Percentiles rank a stretch among this genome's conserved stretches.
These are phyloP conservation scores for Andricus grossulariae DNA, from an alignment of 1,140 invertebrate genomes.

Conservation along the genomic window DNA sequence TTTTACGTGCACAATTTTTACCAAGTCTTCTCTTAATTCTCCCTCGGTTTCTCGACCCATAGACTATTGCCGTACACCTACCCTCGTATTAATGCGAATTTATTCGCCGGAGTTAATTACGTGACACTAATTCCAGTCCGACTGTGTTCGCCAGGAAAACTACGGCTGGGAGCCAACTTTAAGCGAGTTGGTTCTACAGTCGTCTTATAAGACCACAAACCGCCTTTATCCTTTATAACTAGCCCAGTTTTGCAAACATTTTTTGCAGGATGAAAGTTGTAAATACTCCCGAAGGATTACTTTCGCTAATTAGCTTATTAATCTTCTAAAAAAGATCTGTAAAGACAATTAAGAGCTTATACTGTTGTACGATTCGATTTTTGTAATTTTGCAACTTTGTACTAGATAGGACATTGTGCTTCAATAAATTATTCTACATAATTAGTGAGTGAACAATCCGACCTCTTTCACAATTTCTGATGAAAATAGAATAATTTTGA, in stretches of 20 bases:
- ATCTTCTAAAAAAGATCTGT: neutral
- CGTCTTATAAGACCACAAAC: slow-evolving; percentile 51
- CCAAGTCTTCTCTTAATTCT: slow-evolving; percentile 43
- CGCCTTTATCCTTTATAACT: slow-evolving; percentile 40
- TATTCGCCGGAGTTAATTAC: slow-evolving; percentile 72
- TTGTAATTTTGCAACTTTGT: too few relatives aligned
- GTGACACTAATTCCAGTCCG: slow-evolving; percentile 72
- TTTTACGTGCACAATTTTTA: slow-evolving; percentile 67
- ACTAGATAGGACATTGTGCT: too few relatives aligned
- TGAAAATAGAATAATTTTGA: too few relatives aligned
- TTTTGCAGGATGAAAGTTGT: slow-evolving; percentile 28
- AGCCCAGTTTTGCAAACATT: slow-evolving; percentile 2
- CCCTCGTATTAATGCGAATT: slow-evolving; percentile 68
- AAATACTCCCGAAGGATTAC: slow-evolving; percentile 44
- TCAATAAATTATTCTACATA: too few relatives aligned
- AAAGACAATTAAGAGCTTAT: too few relatives aligned
- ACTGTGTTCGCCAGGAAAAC: slow-evolving; percentile 64
- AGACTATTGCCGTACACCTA: slow-evolving; percentile 40
- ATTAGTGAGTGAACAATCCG: too few relatives aligned
- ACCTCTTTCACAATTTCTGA: too few relatives aligned
- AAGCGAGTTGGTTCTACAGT: slow-evolving; percentile 50
- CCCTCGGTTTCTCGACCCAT: slow-evolving; percentile 47
- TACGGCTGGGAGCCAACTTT: slow-evolving; percentile 57
- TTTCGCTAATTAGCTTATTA: slow-evolving; percentile 48
- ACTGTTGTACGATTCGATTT: too few relatives aligned